Evolutionary conservation across 2,888 invertebrate genomes (phyloP), one percentile per base, ranked within the genome.

Genomic region (Lasioglossum lativentre): DNA sequence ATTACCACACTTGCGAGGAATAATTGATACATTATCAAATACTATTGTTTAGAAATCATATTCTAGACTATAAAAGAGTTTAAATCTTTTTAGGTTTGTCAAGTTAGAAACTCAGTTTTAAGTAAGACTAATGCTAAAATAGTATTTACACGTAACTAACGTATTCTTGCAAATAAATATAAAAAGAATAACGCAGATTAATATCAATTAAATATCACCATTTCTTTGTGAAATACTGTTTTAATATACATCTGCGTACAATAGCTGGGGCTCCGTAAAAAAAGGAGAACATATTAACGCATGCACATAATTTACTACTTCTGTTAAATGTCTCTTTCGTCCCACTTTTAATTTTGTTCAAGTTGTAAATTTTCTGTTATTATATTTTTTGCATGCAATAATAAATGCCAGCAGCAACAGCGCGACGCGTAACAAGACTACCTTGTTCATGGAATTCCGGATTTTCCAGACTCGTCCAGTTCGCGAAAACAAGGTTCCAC

Each of bases 391-490:
- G 27, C 30, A 16, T 16, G 27, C 63, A 30, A 27, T 52, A 52
- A 52, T 63, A 63, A 63, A 63, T 16, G 63, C 30, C 63, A 30
- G 30, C 30, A 63, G 63, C 63, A 63, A 30, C 63, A 30, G 63
- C 63, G 27, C 27, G 16, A 5, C 63, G 2, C 14, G 63, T 27
- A 30, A 30, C 27, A 63, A 30, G 16, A 30, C 5, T 27, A 30
- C 63, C 63, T 63, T 63, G 63, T 30, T 63, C 63, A 30, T 16
- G 63, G 30, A 63, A 63, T 63, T 63, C 30, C 30, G 27, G 30
- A 30, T 63, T 30, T 63, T 30, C 63, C 63, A 16, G 63, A 63
- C 59, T 63, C 59, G 63, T 27, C 63, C 16, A 63, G 63, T 63
- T n/a, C 27, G 27, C 63, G 27, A 16, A 30, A 63, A 63, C 63